A percentile compares a stretch with the other conserved stretches of the same genome.
Evolutionary conservation across 2,888 invertebrate species (phyloP).

Genomic region (Agrotis segetum): DNA sequence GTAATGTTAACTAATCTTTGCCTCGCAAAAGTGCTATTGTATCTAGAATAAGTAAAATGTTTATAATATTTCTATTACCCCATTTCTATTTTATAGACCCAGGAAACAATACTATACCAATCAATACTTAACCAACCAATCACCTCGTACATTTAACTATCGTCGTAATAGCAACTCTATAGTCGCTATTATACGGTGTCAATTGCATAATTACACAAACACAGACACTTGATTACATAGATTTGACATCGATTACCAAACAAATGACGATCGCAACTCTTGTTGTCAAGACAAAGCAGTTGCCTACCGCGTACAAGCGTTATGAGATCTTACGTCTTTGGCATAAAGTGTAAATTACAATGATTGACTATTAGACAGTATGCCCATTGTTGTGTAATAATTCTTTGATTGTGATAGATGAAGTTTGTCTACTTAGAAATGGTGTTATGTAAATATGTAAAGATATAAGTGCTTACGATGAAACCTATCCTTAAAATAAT

Average conservation of each 20-base stretch:
- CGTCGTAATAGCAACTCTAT: conserved; percentile 6
- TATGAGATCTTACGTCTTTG: neutral
- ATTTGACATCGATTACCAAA: conserved; percentile 50
- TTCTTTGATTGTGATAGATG: conserved; percentile 27
- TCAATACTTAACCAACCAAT: neutral
- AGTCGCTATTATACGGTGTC: conserved; percentile 1
- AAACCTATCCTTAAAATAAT: conserved; percentile 35
- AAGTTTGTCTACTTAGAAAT: conserved; percentile 8
- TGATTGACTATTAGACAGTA: neutral
- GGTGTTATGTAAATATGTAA: conserved; percentile 37
- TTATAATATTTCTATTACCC: neutral
- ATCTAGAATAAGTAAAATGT: no score
- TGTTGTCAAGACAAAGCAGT: conserved; percentile 26
- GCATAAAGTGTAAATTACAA: conserved; percentile 15
- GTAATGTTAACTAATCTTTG: no score
- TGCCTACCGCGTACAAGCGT: neutral
- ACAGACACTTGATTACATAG: conserved; percentile 38
- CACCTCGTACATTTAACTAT: conserved; percentile 12
- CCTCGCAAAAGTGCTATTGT: no score
- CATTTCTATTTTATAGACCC: neutral
- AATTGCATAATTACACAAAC: conserved; percentile 49
- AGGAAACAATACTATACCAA: neutral
- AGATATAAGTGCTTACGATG: conserved; percentile 17
- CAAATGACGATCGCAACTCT: conserved; percentile 38
- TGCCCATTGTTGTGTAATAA: conserved; percentile 39